phyloP scores from a whole-genome alignment of 1,140 invertebrate genomes.

The Drosophila orosa region DNA sequence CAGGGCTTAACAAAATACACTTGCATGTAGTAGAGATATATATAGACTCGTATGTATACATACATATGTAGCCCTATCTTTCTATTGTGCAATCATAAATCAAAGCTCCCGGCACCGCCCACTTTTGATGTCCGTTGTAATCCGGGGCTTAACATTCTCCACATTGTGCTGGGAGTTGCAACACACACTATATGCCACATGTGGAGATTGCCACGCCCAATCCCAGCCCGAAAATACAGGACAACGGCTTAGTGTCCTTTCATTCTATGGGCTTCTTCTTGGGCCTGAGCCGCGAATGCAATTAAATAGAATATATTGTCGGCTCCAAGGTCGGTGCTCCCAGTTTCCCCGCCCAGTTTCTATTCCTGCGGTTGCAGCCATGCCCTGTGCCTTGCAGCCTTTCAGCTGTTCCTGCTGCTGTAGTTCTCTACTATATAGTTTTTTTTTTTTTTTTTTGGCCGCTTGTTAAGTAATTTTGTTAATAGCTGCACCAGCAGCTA shows the following conservation, averaged over 20 bases:
- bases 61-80: not conserved
- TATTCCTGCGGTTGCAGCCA: conserved; percentile 30
- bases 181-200: conserved; percentile 12
- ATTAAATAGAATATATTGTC: conserved; percentile 79
- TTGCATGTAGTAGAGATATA: not conserved
- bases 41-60: not conserved
- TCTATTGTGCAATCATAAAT: conserved; percentile 65
- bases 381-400: conserved; percentile 5
- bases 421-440: conserved; percentile 10
- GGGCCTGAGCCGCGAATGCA: conserved; percentile 66
- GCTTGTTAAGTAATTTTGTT: conserved; percentile 82
- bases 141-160: conserved; percentile 66
- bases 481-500: conserved; percentile 65
- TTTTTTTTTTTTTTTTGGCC: conserved; percentile 45
- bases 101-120: conserved; percentile 48
- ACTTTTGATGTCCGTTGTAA: conserved; percentile 66
- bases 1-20: conserved; percentile 29
- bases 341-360: conserved; percentile 11
- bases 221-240: conserved; percentile 14
- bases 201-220: conserved; percentile 15
- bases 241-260: conserved; percentile 52
- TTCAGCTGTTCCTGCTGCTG: conserved; percentile 34
- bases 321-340: conserved; percentile 36
- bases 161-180: conserved; percentile 33
- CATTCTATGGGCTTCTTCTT: conserved; percentile 23